Base-by-base conservation (phyloP, 2,113 vertebrate genomes). In the Eptesicus fuscus region DNA sequence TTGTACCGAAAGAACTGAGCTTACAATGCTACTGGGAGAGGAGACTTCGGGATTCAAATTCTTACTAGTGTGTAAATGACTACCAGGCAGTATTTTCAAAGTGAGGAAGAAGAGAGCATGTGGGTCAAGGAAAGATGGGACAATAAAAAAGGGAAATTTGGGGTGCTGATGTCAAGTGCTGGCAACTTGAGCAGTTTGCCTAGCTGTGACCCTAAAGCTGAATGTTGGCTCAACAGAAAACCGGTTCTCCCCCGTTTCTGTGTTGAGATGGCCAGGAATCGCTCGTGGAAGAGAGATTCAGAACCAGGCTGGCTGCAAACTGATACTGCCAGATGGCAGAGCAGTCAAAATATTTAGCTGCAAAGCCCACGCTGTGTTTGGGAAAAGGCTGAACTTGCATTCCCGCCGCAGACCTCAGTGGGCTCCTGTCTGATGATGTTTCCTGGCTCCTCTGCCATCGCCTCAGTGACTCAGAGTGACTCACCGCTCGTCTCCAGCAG, bases 321-420 rank as follows among this genome's bases (percentile, higher is more conserved):
- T 8, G 53, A 78, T 30, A 28, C n/a, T 87, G 70, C 47, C 93
- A 93, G 76, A 96, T 53, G 92, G 74, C 53, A 28, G 70, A 89
- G 42, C 56, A 35, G 88, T 79, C 83, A 79, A 90, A 92, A 96
- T 67, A 90, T 78, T 88, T 63, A 82, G 70, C 70, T 86, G 76
- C 17, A 30, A 90, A 42, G 73, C 76, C 91, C 63, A 71, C 67
- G 5, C 35, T 67, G 28, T 88, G 93, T 90, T 87, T 85, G 83
- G 63, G 63, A 40, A 86, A n/a, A 96, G 83, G 35, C 85, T 71
- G 91, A 82, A 59, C 71, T 71, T 80, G 49, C 56, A 28, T 70
- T 77, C 56, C 20, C 51, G 30, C 63, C 0, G 0, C 30, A 89
- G 88, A 79, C 80, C 80, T 73, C 25, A 32, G 67, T 51, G 86